Evolutionary conservation across 2,888 invertebrate species (phyloP).

Genomic region (Brenthis ino): DNA sequence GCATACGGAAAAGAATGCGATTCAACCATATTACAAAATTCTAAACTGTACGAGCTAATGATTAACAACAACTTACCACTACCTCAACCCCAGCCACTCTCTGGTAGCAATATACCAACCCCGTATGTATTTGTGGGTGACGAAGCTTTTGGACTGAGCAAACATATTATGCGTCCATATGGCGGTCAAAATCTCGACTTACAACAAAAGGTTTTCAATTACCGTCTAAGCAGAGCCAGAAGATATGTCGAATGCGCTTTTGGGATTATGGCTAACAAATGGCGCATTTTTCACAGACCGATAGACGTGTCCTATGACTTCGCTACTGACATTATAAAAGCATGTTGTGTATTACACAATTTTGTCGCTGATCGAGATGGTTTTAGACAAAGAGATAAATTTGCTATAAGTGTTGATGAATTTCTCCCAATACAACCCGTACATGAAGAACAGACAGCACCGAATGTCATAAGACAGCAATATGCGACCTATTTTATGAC

Average conservation of each 20-base stretch:
- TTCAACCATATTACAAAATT: too few species aligned
- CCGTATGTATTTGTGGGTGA: too few species aligned
- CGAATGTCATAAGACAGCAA: constrained; percentile 40
- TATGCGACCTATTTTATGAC: constrained; percentile 40
- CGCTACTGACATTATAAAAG: background rate
- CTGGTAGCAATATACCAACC: too few species aligned
- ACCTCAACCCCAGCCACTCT: too few species aligned
- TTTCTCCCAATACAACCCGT: constrained; percentile 40
- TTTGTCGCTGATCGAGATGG: constrained; percentile 10
- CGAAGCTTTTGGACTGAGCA: too few species aligned
- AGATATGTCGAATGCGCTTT: background rate
- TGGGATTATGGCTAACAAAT: background rate
- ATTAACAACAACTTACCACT: too few species aligned
- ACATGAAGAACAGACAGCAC: constrained; percentile 36
- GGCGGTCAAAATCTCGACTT: too few species aligned
- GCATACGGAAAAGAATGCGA: too few species aligned
- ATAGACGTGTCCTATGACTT: constrained; percentile 2
- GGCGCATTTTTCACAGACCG: background rate
- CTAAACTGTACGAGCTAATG: too few species aligned
- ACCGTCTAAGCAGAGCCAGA: too few species aligned
- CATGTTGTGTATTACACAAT: constrained; percentile 8
- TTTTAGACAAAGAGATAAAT: constrained; percentile 35
- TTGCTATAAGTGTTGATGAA: constrained; percentile 40
- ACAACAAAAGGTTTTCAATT: too few species aligned
- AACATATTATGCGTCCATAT: too few species aligned